A percentile compares a stretch with the other conserved stretches of the same genome.
phyloP scores from a whole-genome alignment of 2,888 invertebrate species.

The Meghimatium bilineatum region DNA sequence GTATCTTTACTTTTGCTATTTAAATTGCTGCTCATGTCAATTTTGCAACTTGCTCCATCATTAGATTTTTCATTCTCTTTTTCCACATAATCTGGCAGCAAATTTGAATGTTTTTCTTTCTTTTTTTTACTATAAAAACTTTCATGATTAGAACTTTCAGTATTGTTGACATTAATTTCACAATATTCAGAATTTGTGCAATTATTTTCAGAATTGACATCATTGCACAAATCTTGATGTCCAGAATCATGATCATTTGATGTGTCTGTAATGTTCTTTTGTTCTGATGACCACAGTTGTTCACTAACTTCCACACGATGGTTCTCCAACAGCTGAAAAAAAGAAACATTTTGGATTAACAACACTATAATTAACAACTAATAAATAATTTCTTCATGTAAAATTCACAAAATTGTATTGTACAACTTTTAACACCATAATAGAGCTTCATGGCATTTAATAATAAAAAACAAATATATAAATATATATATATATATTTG shows the following conservation, averaged over 20 bases:
- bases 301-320: conserved; percentile 10
- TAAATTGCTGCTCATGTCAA: neutral
- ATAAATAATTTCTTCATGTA: no score
- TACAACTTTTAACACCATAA: no score
- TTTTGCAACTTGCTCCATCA: neutral
- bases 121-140: neutral
- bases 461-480: no score
- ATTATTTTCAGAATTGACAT: no score
- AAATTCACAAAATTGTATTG: no score
- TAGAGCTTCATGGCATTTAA: no score
- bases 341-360: neutral
- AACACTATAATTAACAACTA: neutral
- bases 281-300: neutral
- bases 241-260: no score
- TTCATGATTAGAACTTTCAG: neutral
- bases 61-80: neutral
- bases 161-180: no score
- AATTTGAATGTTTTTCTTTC: neutral
- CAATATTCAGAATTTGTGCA: no score
- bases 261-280: neutral
- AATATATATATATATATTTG: no score
- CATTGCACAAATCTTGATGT: no score
- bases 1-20: neutral
- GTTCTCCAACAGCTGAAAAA: conserved; percentile 19
- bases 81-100: neutral